These are phyloP conservation scores for Pseudolaguvia tuberculata DNA, from an alignment of 2,113 vertebrate species.

Conservation along the genomic window DNA sequence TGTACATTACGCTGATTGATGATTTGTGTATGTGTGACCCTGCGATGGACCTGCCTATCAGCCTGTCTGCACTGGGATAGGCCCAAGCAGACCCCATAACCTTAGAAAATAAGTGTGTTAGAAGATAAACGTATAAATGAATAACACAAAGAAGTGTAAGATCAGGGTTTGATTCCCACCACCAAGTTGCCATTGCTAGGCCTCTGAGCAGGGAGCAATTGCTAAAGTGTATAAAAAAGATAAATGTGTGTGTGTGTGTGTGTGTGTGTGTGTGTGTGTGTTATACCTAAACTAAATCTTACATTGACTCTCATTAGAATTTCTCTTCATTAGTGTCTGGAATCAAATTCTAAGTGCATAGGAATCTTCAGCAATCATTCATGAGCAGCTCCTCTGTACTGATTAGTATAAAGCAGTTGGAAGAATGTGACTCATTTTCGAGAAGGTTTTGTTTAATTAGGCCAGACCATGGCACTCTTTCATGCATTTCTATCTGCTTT, in stretches of 20 bases:
- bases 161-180: too few species aligned
- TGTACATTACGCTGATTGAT: too few species aligned
- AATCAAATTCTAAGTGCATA: slow-evolving; percentile 25
- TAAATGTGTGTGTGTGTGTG: too few species aligned
- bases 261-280: not conserved
- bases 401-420: slow-evolving; percentile 29
- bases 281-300: not conserved
- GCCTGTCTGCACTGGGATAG: too few species aligned
- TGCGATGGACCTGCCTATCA: too few species aligned
- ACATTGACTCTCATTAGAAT: slow-evolving; percentile 34
- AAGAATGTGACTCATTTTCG: slow-evolving; percentile 34
- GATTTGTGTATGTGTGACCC: too few species aligned
- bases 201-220: too few species aligned
- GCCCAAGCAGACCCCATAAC: too few species aligned
- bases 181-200: too few species aligned
- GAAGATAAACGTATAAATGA: too few species aligned
- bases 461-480: slow-evolving; percentile 12
- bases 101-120: not conserved
- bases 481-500: slow-evolving; percentile 29
- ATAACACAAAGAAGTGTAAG: not conserved
- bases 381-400: slow-evolving; percentile 19
- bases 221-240: too few species aligned
- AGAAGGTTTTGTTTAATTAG: slow-evolving; percentile 37
- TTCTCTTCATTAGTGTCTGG: slow-evolving; percentile 38
- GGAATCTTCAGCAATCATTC: slow-evolving; percentile 30